These are phyloP conservation scores for Semotilus atromaculatus DNA, from an alignment of 2,797 vertebrate genomes.

Conservation along the genomic window DNA sequence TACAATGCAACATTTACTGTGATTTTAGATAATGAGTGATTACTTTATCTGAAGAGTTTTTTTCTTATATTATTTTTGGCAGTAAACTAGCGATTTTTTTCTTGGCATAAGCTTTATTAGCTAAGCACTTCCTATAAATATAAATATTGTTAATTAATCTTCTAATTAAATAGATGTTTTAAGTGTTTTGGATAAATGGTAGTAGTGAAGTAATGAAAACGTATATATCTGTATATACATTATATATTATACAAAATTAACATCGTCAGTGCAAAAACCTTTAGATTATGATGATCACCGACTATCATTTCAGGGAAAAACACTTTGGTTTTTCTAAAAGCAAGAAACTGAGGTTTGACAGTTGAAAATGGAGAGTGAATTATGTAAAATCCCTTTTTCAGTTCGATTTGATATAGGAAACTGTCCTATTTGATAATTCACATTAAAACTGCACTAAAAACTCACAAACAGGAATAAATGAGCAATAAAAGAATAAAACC, in stretches of 20 bases:
- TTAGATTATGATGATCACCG: background rate
- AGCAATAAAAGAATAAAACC: slow-evolving; percentile 7
- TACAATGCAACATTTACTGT: background rate
- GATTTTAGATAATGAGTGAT: slow-evolving; percentile 7
- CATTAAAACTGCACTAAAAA: slow-evolving; percentile 21
- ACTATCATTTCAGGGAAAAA: background rate
- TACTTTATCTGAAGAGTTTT: background rate
- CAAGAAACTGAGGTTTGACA: background rate
- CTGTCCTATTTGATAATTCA: background rate
- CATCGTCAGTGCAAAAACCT: background rate
- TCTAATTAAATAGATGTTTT: background rate
- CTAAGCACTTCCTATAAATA: slow-evolving; percentile 20
- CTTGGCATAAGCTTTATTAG: slow-evolving; percentile 28
- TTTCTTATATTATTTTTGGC: slow-evolving; percentile 41
- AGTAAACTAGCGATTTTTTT: slow-evolving; percentile 53
- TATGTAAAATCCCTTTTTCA: slow-evolving; percentile 6
- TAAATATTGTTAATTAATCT: slow-evolving; percentile 4
- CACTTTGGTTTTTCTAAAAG: slow-evolving; percentile 10
- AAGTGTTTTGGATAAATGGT: background rate
- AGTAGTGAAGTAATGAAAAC: background rate
- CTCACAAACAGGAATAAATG: slow-evolving; percentile 10
- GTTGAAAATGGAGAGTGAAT: slow-evolving; percentile 8
- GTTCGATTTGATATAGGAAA: background rate
- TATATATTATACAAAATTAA: slow-evolving; percentile 19
- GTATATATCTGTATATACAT: background rate